Evolutionary conservation across 2,113 vertebrate genomes (phyloP), one percentile per base, ranked within the genome.

Genomic region (Microcebus jonahi): DNA sequence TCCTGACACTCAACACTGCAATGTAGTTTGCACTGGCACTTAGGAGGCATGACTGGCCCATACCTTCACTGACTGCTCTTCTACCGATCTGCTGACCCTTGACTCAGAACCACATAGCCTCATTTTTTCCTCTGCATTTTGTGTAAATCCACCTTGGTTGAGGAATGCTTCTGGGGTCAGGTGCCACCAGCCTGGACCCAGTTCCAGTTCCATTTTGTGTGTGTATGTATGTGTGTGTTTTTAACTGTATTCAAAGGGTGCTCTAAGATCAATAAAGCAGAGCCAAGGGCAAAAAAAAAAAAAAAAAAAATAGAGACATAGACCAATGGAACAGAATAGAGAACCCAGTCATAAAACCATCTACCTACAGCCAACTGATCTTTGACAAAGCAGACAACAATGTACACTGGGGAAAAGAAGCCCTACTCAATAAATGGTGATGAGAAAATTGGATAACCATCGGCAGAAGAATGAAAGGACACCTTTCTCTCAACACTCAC

Each of bases 1-100:
- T 98, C 34, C 98, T 99, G 99, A 99, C 99, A 0, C 99, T 99
- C 63, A 99, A 99, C 61, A 99, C 0, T 99, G 99, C 88, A 98
- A 96, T 0, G 97, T 99, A 0, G 98, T 99, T 67, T 98, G 97
- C 96, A 99, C 97, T 53, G 99, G 99, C 87, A 98, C 90, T 90
- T 99, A 99, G 0, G 98, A 98, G 95, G 99, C 97, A 0, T 97
- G 92, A 15, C 88, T 6, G n/a, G 76, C 67, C 23, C 4, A 21
- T 21, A 68, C 20, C 67, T 61, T 89, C 73, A 42, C 21, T 20
- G 90, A 83, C 76, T 83, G 27, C 42, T 90, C 65, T 39, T 96
- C 90, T 5, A 27, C 76, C 82, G 5, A 6, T 61, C 9, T 75
- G 87, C 95, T 5, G 21, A 88, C 96, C 97, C 96, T 92, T 15